Percentiles rank a stretch among this genome's conserved stretches.
Evolutionary conservation across 2,888 invertebrate genomes (phyloP).

Genomic region (Lasiommata megera): DNA sequence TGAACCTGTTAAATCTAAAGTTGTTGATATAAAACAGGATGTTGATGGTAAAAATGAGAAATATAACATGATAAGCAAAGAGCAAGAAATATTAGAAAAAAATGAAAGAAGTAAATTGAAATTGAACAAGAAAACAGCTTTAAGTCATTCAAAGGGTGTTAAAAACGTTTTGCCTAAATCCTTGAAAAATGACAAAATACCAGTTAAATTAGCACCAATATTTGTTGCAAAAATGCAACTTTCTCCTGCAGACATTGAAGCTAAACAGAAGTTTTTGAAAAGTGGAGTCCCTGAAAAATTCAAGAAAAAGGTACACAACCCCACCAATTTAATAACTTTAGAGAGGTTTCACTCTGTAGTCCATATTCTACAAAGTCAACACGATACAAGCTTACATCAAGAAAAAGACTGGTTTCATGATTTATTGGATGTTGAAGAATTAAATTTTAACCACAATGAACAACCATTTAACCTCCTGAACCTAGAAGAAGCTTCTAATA

Average conservation of each 20-base stretch:
- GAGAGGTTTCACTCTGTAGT: conserved; percentile 83
- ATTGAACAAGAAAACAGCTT: conserved; percentile 3
- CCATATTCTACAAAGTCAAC: conserved; percentile 82
- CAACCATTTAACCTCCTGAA: conserved; percentile 41
- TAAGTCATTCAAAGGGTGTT: conserved; percentile 4
- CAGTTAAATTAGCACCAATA: conserved; percentile 85
- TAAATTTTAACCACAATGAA: conserved; percentile 20
- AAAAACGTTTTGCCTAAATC: neutral
- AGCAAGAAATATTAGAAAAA: conserved; percentile 11
- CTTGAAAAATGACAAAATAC: conserved; percentile 30
- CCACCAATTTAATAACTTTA: conserved; percentile 52
- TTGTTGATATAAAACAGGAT: neutral
- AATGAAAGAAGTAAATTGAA: conserved; percentile 11
- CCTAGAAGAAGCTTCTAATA: conserved; percentile 24
- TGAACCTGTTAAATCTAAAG: conserved; percentile 13
- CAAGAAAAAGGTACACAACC: conserved; percentile 78
- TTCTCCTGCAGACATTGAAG: conserved; percentile 81
- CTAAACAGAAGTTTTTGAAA: conserved; percentile 85
- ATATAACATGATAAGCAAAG: neutral
- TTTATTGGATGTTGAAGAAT: conserved; percentile 6
- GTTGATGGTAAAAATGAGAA: neutral
- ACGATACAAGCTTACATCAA: conserved; percentile 1
- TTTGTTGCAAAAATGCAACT: conserved; percentile 83
- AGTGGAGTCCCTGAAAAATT: conserved; percentile 86
- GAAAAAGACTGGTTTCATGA: conserved; percentile 17